Percentiles rank a stretch among this genome's conserved stretches.
These are phyloP conservation scores for Orussus abietinus DNA, from an alignment of 1,140 invertebrate species.

Conservation along the genomic window DNA sequence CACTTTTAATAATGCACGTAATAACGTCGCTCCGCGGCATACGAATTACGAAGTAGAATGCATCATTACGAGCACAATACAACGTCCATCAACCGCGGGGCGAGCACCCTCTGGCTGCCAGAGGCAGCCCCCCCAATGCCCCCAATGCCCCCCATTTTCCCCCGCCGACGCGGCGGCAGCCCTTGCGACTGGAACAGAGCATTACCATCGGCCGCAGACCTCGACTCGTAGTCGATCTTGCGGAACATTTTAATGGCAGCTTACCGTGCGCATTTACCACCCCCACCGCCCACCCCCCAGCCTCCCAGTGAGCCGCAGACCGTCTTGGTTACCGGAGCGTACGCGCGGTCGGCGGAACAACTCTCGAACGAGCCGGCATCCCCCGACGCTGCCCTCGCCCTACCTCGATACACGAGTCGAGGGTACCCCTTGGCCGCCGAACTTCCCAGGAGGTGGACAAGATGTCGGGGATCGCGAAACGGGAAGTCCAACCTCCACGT, in stretches of 20 bases:
- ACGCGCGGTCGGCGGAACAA: conserved; percentile 37
- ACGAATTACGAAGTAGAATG: conserved; percentile 36
- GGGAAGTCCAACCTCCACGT: conserved; percentile 1
- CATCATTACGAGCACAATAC: conserved; percentile 41
- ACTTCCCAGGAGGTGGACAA: no score
- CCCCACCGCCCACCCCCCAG: conserved; percentile 20
- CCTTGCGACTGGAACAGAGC: conserved; percentile 13
- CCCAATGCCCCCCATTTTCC: conserved; percentile 2
- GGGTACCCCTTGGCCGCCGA: no score
- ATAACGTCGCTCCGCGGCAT: conserved; percentile 21
- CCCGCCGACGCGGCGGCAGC: background rate
- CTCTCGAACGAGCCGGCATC: conserved; percentile 43
- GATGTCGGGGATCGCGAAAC: no score
- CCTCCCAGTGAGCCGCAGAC: no score
- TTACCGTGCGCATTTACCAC: conserved; percentile 37
- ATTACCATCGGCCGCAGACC: conserved; percentile 35
- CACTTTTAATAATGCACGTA: conserved; percentile 27
- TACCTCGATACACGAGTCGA: no score
- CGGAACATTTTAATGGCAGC: conserved; percentile 53
- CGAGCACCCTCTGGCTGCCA: no score
- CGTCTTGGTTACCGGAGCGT: conserved; percentile 40
- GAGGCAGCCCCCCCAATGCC: no score
- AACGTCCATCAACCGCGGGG: conserved; percentile 34
- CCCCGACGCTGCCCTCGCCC: conserved; percentile 7
- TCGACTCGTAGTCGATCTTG: conserved; percentile 45